Percentiles rank a stretch among this genome's conserved stretches.
Conservation (phyloP, 2,797 vertebrate species). For the Sparidentex hasta region DNA sequence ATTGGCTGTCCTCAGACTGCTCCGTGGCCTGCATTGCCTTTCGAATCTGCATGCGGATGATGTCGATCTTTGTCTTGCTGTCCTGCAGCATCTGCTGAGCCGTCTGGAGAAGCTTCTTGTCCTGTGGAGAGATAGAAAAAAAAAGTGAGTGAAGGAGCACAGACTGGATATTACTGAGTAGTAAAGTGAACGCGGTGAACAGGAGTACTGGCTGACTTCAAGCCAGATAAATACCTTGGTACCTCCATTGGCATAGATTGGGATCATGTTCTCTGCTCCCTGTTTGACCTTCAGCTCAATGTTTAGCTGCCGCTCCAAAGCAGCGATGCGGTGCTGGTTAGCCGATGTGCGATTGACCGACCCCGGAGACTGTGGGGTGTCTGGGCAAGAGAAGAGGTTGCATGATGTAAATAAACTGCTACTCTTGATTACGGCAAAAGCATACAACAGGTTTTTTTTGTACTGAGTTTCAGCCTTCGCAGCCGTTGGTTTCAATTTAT, state of each 20-base stretch:
- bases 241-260: constrained; percentile 91
- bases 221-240: constrained; percentile 81
- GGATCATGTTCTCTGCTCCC: constrained; percentile 95
- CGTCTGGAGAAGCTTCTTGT: constrained; percentile 90
- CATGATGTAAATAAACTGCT: background rate
- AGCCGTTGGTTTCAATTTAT: background rate
- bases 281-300: constrained; percentile 96
- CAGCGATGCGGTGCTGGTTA: constrained; percentile 86
- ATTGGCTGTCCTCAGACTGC: constrained; percentile 84
- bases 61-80: constrained; percentile 94
- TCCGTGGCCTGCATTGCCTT: constrained; percentile 89
- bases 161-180: background rate
- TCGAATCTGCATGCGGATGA: constrained; percentile 92
- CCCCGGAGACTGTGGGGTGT: constrained; percentile 79
- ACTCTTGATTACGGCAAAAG: background rate
- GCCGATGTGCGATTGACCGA: constrained; percentile 76
- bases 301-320: constrained; percentile 92
- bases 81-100: constrained; percentile 95
- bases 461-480: background rate
- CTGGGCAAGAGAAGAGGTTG: constrained; percentile 64
- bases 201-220: background rate
- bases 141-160: background rate
- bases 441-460: background rate
- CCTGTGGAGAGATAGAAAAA: constrained; percentile 74
- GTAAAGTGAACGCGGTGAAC: background rate